phyloP scores from a whole-genome alignment of 2,797 vertebrate species.

The Mormyrops attenuatus region DNA sequence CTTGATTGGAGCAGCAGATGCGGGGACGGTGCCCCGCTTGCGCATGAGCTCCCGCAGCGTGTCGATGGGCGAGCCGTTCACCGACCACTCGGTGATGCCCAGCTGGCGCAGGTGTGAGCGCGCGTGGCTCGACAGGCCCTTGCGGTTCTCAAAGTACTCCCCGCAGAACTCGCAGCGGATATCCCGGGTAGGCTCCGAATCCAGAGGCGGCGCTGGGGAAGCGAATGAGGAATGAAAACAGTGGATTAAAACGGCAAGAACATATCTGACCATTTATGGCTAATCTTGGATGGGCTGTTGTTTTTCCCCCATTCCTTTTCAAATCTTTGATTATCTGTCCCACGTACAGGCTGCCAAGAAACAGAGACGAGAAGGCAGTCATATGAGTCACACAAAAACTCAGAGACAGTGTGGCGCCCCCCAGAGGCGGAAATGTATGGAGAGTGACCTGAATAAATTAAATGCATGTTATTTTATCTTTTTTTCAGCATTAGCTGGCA shows the following conservation, averaged over 20 bases:
- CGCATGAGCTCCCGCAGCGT: conserved; percentile 77
- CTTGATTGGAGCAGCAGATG: conserved; percentile 57
- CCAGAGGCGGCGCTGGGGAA: conserved; percentile 64
- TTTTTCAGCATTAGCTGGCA: not conserved
- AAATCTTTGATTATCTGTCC: not conserved
- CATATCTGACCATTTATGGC: not conserved
- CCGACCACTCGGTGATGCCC: conserved; percentile 77
- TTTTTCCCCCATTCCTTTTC: not conserved
- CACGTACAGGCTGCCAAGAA: not conserved
- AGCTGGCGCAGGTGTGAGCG: conserved; percentile 75
- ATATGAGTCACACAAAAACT: not conserved
- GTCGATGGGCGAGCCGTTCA: conserved; percentile 72
- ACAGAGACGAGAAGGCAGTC: not conserved
- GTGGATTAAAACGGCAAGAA: not conserved
- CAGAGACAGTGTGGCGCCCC: not conserved
- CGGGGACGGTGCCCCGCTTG: conserved; percentile 63
- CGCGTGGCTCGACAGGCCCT: conserved; percentile 74
- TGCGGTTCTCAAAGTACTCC: conserved; percentile 77
- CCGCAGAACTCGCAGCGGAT: conserved; percentile 81
- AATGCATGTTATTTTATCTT: not conserved
- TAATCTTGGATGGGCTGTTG: not conserved
- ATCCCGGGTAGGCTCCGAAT: conserved; percentile 77
- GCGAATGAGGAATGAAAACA: too few species aligned
- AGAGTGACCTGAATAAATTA: not conserved
- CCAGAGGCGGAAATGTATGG: not conserved